phyloP scores from a whole-genome alignment of 2,113 vertebrate genomes.

The Oryzias celebensis region DNA sequence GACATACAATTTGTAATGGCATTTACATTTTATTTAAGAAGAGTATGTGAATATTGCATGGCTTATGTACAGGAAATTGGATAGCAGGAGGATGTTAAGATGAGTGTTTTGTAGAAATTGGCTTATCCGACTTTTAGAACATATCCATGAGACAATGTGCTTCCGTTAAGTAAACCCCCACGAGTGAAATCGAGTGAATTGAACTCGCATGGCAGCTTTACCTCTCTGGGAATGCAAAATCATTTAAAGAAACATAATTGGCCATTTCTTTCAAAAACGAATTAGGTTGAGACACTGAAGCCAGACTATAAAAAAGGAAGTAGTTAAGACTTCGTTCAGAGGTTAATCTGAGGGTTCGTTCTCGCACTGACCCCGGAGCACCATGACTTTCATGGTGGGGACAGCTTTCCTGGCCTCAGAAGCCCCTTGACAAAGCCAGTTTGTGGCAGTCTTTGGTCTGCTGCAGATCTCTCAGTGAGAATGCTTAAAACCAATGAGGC shows the following conservation, averaged over 20 bases:
- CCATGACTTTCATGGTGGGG: conserved; percentile 40
- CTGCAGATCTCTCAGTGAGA: conserved; percentile 65
- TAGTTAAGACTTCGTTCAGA: conserved; percentile 56
- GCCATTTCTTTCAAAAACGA: conserved; percentile 64
- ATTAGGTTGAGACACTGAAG: conserved; percentile 40
- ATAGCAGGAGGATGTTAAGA: conserved; percentile 15
- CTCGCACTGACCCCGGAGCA: conserved; percentile 47
- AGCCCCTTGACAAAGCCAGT: conserved; percentile 60
- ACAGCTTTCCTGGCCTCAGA: conserved; percentile 53
- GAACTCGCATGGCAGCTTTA: conserved; percentile 48
- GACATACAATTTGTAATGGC: conserved; percentile 59
- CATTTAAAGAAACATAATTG: conserved; percentile 28
- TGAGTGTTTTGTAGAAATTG: conserved; percentile 52
- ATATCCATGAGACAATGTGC: conserved; percentile 69
- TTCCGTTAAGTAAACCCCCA: conserved; percentile 51
- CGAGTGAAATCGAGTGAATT: conserved; percentile 61
- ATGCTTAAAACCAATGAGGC: conserved; percentile 71
- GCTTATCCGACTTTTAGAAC: conserved; percentile 69
- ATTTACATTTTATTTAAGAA: conserved; percentile 69
- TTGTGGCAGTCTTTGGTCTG: conserved; percentile 57
- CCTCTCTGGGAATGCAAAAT: conserved; percentile 18
- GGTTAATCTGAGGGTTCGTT: conserved; percentile 65
- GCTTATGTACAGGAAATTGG: conserved; percentile 30
- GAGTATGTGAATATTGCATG: conserved; percentile 54
- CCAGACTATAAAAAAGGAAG: conserved; percentile 52